Percentiles rank a stretch among this genome's conserved stretches.
These are phyloP conservation scores for Lethrus apterus DNA, from an alignment of 1,140 invertebrate genomes.

Conservation along the genomic window DNA sequence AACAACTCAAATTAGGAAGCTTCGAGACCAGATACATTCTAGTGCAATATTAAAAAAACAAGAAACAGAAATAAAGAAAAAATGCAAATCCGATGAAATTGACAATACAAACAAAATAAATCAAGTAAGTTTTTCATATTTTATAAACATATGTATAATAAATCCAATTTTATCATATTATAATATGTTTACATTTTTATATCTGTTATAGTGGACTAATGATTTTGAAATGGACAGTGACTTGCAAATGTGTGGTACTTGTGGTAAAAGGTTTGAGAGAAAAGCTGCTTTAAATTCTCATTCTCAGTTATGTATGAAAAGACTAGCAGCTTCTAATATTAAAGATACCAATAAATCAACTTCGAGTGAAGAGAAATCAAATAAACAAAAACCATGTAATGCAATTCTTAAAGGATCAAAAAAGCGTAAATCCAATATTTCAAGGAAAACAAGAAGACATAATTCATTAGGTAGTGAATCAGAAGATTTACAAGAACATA, in stretches of 20 bases:
- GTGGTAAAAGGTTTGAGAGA: constrained; percentile 58
- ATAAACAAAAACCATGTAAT: constrained; percentile 16
- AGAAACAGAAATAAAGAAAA: constrained; percentile 30
- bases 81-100: neutral
- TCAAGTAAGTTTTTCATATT: constrained; percentile 2
- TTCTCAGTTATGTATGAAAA: constrained; percentile 44
- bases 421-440: constrained; percentile 23
- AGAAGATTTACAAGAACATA: no score
- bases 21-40: constrained; percentile 51
- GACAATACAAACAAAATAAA: neutral
- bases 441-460: constrained; percentile 10
- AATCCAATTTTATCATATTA: neutral
- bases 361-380: constrained; percentile 18
- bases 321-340: constrained; percentile 33
- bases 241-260: constrained; percentile 55
- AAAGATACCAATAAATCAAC: constrained; percentile 16
- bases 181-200: constrained; percentile 1
- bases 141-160: no score
- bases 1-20: constrained; percentile 51
- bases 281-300: constrained; percentile 58
- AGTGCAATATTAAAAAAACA: constrained; percentile 50
- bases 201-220: constrained; percentile 22
- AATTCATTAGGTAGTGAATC: neutral
- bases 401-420: constrained; percentile 22
- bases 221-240: constrained; percentile 50